Evolutionary conservation across 2,888 invertebrate species (phyloP).

Genomic region (Sminthurinus aureus): DNA sequence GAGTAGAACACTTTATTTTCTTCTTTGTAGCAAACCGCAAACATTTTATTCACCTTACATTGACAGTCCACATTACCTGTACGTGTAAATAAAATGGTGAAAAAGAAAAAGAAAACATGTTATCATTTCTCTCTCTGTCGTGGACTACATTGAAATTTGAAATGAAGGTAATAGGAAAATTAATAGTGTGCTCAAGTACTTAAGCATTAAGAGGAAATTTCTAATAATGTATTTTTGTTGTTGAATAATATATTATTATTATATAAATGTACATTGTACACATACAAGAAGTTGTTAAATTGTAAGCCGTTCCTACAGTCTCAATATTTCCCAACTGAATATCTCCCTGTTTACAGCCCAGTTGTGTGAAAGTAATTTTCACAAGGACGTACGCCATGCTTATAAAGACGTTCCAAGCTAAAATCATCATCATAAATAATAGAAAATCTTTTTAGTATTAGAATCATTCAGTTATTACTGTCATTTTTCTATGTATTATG

Average conservation of each 20-base stretch:
- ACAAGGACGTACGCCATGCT: conserved; percentile 69
- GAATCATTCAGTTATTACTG: too few species aligned
- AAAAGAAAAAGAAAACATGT: too few species aligned
- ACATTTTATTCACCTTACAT: conserved; percentile 70
- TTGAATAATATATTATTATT: too few species aligned
- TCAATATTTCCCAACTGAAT: conserved; percentile 43
- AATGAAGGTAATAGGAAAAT: too few species aligned
- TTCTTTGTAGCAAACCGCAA: conserved; percentile 71
- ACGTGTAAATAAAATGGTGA: not conserved
- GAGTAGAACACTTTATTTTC: conserved; percentile 72
- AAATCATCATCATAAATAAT: not conserved
- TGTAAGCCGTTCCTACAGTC: conserved; percentile 56
- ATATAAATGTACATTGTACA: too few species aligned
- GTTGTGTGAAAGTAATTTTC: conserved; percentile 63
- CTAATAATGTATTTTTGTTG: too few species aligned
- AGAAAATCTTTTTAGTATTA: too few species aligned
- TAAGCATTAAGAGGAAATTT: too few species aligned
- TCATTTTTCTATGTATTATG: not conserved
- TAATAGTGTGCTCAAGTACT: too few species aligned
- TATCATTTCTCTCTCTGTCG: too few species aligned
- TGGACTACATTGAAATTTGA: too few species aligned
- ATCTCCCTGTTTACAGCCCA: conserved; percentile 57
- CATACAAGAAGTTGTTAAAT: conserved; percentile 63
- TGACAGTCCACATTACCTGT: conserved; percentile 70
- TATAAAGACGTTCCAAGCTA: conserved; percentile 72